phyloP scores from a whole-genome alignment of 2,888 invertebrate genomes.

The Acanthoscelides obtectus region DNA sequence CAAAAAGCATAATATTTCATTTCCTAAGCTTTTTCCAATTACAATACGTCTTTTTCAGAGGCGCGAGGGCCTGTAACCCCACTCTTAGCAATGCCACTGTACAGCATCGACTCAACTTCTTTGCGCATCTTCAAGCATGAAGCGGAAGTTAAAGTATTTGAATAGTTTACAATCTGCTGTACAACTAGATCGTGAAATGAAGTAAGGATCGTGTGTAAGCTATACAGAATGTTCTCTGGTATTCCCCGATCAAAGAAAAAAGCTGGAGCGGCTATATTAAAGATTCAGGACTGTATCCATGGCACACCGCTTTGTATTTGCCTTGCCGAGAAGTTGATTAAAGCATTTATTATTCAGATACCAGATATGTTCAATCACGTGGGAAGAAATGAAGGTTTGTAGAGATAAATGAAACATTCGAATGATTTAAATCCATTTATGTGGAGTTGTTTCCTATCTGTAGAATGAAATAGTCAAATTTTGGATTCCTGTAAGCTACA shows the following conservation, averaged over 20 bases:
- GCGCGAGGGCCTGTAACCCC: too few relatives aligned
- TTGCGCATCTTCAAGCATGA: too few relatives aligned
- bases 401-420: not conserved
- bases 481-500: too few relatives aligned
- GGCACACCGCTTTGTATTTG: not conserved
- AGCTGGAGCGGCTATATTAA: not conserved
- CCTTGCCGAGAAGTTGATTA: not conserved
- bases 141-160: too few relatives aligned
- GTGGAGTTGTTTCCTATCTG: too few relatives aligned
- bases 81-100: too few relatives aligned
- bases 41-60: too few relatives aligned
- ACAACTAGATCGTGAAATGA: not conserved
- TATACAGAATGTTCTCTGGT: not conserved
- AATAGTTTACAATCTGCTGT: not conserved
- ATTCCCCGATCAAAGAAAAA: not conserved
- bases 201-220: not conserved
- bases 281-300: not conserved
- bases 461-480: too few relatives aligned
- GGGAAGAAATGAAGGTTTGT: not conserved
- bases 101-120: too few relatives aligned
- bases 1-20: too few relatives aligned
- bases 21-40: too few relatives aligned
- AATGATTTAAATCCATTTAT: too few relatives aligned
- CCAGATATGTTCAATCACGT: not conserved
- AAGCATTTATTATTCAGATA: not conserved